Conservation (phyloP, 2,888 invertebrate genomes). For the Glaucopsyche alexis region DNA sequence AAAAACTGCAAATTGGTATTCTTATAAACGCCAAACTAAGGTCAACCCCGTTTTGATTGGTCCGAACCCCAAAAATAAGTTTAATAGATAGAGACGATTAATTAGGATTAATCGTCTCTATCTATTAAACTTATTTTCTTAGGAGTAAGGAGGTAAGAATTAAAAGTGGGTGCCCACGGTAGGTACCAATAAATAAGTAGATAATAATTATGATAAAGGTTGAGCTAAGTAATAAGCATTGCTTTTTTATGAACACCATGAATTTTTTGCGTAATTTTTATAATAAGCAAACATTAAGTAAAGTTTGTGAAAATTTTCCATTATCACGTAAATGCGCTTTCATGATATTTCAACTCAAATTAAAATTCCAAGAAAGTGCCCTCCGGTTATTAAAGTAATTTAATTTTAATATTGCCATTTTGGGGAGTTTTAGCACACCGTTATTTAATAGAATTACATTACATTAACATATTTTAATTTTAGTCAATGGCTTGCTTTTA, state of each 20-base stretch:
- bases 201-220: too few species aligned
- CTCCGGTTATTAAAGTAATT: constrained; percentile 9
- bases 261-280: not conserved
- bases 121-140: too few species aligned
- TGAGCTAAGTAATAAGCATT: too few species aligned
- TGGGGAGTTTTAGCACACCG: not conserved
- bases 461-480: not conserved
- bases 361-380: constrained; percentile 1
- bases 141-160: too few species aligned
- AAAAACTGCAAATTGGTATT: too few species aligned
- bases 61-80: too few species aligned
- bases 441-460: not conserved
- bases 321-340: not conserved
- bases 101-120: too few species aligned
- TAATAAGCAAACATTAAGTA: not conserved
- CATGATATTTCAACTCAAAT: not conserved
- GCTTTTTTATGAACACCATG: not conserved
- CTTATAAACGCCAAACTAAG: too few species aligned
- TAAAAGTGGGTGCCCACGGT: too few species aligned
- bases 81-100: too few species aligned
- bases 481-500: not conserved
- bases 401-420: not conserved
- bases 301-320: constrained; percentile 4
- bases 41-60: too few species aligned
- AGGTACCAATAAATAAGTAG: too few species aligned